Evolutionary conservation across 2,888 invertebrate genomes (phyloP), one percentile per base, ranked within the genome.

Genomic region (Agrypnus murinus): DNA sequence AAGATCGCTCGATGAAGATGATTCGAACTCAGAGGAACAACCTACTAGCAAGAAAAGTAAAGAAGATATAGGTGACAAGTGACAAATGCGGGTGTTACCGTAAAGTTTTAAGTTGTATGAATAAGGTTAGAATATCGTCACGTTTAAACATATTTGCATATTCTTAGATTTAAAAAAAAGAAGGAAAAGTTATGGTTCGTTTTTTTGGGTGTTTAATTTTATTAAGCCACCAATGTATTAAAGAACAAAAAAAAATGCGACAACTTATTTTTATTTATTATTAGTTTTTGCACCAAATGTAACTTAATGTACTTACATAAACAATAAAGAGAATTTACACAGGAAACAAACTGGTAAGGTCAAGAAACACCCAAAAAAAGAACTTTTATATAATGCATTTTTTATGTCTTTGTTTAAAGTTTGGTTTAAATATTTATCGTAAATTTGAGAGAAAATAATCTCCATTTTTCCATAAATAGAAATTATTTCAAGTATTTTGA

Each of bases 21-120:
- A 81, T 70, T 85, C 86, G 72, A 85, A 84, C 77, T 85, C 85
- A 75, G 82, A 80, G 62, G 87, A 87, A 75, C 86, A 87, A 77
- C 87, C 87, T 72, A 84, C 85, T 74, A 84, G 84, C 79, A 88
- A 88, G 85, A 88, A 88, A 83, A 85, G 85, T 78, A 87, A 87
- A 79, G 84, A 84, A 64, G 83, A 84, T 71, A 75, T 81, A 76
- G 82, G 83, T 74, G 83, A 84, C 83, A 88, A 88, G 89, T 88
- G 89, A 88, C 88, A 85, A 80, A 81, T 81, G 77, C 80, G 80
- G 77, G 79, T 79, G 71, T 50, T 67, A 55, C 66, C 74, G 50
- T 69, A 73, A 73, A 43, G 50, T 74, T 69, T 69, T 74, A 71
- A 74, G 40, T 62, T 71, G 59, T 74, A 74, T 57, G 60, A 65